Conservation (phyloP, 35 echinoderm and acorn worm species). For the Apostichopus parvimensis region DNA sequence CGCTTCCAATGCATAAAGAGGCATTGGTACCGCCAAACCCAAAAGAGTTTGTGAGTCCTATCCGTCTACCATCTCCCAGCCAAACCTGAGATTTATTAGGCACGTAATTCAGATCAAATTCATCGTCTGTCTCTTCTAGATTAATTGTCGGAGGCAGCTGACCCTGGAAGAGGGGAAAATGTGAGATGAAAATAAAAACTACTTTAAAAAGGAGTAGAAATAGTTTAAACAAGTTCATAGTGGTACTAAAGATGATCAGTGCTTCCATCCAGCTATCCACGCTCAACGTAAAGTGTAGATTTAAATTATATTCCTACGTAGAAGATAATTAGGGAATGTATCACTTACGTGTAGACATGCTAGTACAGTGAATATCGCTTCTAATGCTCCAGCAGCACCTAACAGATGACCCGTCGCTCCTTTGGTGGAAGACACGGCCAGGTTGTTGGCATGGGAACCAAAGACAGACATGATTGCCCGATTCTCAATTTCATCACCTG, state of each 20-base stretch:
- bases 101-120: slow-evolving; percentile 94
- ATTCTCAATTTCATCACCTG: slow-evolving; percentile 95
- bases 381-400: slow-evolving; percentile 87
- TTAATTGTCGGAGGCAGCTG: slow-evolving; percentile 87
- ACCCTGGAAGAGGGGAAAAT: slow-evolving; percentile 45
- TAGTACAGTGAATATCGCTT: slow-evolving; percentile 86
- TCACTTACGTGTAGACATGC: slow-evolving; percentile 69
- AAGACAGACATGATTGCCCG: slow-evolving; percentile 74
- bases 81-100: slow-evolving; percentile 71
- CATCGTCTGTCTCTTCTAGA: slow-evolving; percentile 53
- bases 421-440: slow-evolving; percentile 90
- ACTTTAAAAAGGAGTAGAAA: too few species aligned
- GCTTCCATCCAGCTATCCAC: too few species aligned
- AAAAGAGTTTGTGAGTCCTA: slow-evolving; percentile 89
- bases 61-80: slow-evolving; percentile 62
- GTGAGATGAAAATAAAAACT: too few species aligned
- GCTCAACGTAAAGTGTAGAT: too few species aligned
- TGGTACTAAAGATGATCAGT: too few species aligned
- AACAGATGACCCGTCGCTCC: slow-evolving; percentile 89
- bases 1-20: slow-evolving; percentile 79
- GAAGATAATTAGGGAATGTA: too few species aligned
- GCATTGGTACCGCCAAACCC: slow-evolving; percentile 98
- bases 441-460: slow-evolving; percentile 24
- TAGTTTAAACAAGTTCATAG: too few species aligned
- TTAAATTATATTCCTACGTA: too few species aligned